phyloP scores from a whole-genome alignment of 2,888 invertebrate genomes.

The Antheraea yamamai region DNA sequence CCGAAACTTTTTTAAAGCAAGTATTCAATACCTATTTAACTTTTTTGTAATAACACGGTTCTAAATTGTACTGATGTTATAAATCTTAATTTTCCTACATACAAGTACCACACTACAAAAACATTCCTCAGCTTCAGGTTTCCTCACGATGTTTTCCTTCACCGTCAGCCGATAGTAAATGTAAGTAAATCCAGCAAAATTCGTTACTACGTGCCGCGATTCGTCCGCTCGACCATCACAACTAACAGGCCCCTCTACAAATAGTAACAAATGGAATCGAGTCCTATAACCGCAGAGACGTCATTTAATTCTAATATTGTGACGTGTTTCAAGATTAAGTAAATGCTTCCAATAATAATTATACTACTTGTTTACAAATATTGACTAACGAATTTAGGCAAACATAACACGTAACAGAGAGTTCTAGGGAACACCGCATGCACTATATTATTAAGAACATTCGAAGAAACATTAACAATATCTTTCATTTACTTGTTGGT shows the following conservation, averaged over 20 bases:
- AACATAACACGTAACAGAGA: not conserved
- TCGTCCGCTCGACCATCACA: too few relatives aligned
- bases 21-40: too few relatives aligned
- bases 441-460: not conserved
- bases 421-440: not conserved
- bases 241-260: not conserved
- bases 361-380: not conserved
- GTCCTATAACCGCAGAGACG: not conserved
- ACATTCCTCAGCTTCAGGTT: too few relatives aligned
- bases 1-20: too few relatives aligned
- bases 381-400: not conserved
- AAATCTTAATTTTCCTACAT: too few relatives aligned
- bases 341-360: not conserved
- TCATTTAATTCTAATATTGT: not conserved
- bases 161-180: too few relatives aligned
- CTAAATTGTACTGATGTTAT: too few relatives aligned
- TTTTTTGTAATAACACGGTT: too few relatives aligned
- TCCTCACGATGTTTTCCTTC: too few relatives aligned
- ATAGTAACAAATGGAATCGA: not conserved
- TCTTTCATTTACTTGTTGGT: not conserved
- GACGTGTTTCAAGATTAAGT: constrained; percentile 1
- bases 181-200: too few relatives aligned
- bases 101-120: too few relatives aligned
- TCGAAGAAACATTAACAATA: not conserved
- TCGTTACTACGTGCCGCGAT: too few relatives aligned